A percentile compares a stretch with the other conserved stretches of the same genome.
Evolutionary conservation across 2,797 vertebrate species (phyloP).

Genomic region (Anguilla marmorata): DNA sequence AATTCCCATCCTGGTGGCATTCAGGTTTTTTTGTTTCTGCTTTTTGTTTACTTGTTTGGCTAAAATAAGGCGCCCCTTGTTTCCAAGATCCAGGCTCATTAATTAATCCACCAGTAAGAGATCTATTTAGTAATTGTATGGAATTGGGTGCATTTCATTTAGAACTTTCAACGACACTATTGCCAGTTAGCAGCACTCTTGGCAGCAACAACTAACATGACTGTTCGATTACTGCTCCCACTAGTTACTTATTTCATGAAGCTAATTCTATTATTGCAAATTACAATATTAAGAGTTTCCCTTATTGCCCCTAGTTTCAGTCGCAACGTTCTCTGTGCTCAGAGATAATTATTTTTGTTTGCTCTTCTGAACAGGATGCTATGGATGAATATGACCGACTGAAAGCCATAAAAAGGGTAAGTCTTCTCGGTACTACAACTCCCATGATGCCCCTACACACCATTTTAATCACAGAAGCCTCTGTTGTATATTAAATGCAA

Average conservation of each 20-base stretch:
- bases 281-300: not conserved
- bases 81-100: not conserved
- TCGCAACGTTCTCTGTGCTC: not conserved
- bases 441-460: not conserved
- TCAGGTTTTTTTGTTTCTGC: not conserved
- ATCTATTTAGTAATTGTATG: not conserved
- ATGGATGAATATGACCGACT: slow-evolving; percentile 77
- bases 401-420: slow-evolving; percentile 72
- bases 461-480: not conserved
- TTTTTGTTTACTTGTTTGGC: not conserved
- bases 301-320: slow-evolving; percentile 13
- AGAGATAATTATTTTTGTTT: not conserved
- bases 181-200: not conserved
- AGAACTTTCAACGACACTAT: not conserved
- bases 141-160: not conserved
- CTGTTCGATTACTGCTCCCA: not conserved
- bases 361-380: slow-evolving; percentile 64
- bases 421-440: slow-evolving; percentile 38
- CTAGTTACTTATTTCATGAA: not conserved
- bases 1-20: not conserved
- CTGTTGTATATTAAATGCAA: not conserved
- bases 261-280: not conserved
- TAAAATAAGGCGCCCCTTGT: not conserved
- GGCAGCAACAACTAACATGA: not conserved
- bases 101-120: not conserved